Evolutionary conservation across 2,888 invertebrate species (phyloP), one percentile per base, ranked within the genome.

Genomic region (Xanthia togata): DNA sequence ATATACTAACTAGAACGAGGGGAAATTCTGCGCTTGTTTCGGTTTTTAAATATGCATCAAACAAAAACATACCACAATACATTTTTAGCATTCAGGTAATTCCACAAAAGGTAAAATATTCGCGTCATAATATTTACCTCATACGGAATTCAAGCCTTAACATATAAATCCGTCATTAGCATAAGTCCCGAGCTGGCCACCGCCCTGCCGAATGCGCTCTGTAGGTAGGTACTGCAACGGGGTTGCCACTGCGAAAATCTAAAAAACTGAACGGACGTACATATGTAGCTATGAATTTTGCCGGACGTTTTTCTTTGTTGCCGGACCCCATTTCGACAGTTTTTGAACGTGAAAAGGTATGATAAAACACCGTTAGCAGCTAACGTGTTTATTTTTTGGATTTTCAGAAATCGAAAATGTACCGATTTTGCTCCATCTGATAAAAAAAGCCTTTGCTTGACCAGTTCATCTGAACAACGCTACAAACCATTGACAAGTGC

Each of bases 81-180:
- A 79, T 77, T 77, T 81, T 73, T 77, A 64, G 69, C 71, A 57
- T 70, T 78, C 53, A 72, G 44, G 55, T 84, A 72, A 74, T 69
- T 70, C 47, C 20, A 65, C 73, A 78, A 72, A 69, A 75, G 63
- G 53, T 73, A 64, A 78, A 79, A 80, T 78, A 53, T 76, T 67
- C 53, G 63, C 73, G 74, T 78, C 78, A 78, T 64, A 85, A 79
- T 83, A 86, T 87, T 87, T 87, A 79, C 88, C 74, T 83, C 77
- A 72, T 74, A 70, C 67, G 63, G 74, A 70, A 79, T 78, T 78
- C 67, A 63, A 73, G 76, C 84, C 75, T 81, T 83, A 88, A 90
- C 88, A 89, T 88, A 90, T 90, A 89, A 90, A 89, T 88, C 82
- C 72, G 74, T 84, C 81, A 91, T 92, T 91, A 90, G 87, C 92